These are phyloP conservation scores for Hydrolagus affinis DNA, from an alignment of 2,113 vertebrate genomes.

Conservation along the genomic window DNA sequence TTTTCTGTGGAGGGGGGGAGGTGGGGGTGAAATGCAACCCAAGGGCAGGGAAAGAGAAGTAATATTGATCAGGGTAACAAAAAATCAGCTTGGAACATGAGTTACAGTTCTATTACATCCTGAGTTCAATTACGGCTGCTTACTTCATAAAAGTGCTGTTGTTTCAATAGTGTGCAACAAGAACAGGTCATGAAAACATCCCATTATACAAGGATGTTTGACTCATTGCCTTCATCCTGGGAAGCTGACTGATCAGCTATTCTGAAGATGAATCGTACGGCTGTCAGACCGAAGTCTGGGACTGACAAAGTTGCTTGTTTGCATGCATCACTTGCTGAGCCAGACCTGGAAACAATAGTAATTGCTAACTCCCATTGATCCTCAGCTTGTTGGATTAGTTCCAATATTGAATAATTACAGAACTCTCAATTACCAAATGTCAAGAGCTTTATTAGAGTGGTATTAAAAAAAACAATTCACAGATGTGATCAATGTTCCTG, in stretches of 20 bases:
- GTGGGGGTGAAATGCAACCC: too few species aligned
- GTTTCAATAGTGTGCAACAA: too few species aligned
- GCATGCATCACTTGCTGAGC: too few species aligned
- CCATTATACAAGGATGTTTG: background rate
- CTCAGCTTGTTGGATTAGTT: background rate
- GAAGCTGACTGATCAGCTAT: background rate
- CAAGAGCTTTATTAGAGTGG: slow-evolving; percentile 31
- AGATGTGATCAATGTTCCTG: slow-evolving; percentile 32
- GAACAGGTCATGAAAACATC: background rate
- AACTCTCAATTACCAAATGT: slow-evolving; percentile 19
- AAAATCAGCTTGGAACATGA: too few species aligned
- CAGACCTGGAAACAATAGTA: too few species aligned
- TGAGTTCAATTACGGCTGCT: too few species aligned
- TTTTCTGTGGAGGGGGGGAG: too few species aligned
- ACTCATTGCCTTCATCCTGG: background rate
- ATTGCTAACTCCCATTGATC: too few species aligned
- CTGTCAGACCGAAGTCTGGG: background rate
- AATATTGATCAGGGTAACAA: too few species aligned
- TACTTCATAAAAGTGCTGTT: too few species aligned
- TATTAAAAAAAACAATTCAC: slow-evolving; percentile 29
- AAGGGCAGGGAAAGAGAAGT: too few species aligned
- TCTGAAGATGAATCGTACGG: background rate
- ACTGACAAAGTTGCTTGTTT: background rate
- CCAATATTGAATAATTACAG: slow-evolving; percentile 12
- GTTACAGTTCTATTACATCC: too few species aligned